Conservation (phyloP, 1,140 invertebrate species). For the Bombus pascuorum region DNA sequence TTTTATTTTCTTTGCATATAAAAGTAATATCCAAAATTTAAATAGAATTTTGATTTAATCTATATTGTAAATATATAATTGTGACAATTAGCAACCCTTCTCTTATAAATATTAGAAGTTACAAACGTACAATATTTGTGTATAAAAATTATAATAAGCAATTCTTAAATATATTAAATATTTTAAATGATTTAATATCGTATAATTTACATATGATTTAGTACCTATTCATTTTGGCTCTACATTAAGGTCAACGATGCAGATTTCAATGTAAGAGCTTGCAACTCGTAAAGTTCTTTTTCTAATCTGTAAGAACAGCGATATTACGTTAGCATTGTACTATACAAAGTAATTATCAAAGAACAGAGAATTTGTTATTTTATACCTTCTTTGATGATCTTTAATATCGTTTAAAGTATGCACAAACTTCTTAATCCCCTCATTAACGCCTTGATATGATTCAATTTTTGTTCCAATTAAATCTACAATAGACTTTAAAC, state of each 20-base stretch:
- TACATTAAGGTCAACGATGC: conserved; percentile 33
- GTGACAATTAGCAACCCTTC: not conserved
- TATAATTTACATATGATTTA: not conserved
- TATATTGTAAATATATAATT: conserved; percentile 6
- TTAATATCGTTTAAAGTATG: conserved; percentile 47
- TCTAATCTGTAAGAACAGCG: conserved; percentile 50
- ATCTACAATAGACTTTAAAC: conserved; percentile 49
- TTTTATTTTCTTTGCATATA: not conserved
- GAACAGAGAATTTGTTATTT: not conserved
- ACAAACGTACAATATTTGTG: not conserved
- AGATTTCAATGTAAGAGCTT: conserved; percentile 59
- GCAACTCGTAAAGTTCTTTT: conserved; percentile 48
- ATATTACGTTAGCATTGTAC: not conserved
- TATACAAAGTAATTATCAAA: not conserved
- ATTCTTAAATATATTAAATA: not conserved
- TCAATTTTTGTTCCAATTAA: conserved; percentile 52
- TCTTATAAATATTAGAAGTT: not conserved
- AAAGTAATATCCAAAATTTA: not conserved
- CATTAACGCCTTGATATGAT: conserved; percentile 36
- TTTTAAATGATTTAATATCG: not conserved
- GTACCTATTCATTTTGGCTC: not conserved
- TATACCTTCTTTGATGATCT: conserved; percentile 55
- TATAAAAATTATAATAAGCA: not conserved
- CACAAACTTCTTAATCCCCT: conserved; percentile 54
- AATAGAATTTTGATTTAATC: not conserved